Percentiles rank a stretch among this genome's conserved stretches.
Conservation (phyloP, 2,797 vertebrate genomes). For the Salmo trutta region DNA sequence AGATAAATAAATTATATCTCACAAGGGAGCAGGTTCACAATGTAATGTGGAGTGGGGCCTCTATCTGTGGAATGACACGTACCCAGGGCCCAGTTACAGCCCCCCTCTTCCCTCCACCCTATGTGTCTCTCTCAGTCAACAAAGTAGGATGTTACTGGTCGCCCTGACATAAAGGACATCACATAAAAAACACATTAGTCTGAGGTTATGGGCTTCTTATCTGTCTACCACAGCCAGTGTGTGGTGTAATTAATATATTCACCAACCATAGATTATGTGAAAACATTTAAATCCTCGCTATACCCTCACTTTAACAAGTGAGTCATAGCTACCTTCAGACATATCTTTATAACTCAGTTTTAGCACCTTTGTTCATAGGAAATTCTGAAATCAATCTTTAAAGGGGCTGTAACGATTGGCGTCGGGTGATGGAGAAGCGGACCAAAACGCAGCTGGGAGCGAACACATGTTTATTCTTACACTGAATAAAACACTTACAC, state of each 20-base stretch:
- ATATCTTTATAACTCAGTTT: no score
- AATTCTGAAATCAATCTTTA: no score
- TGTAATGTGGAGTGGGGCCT: slow-evolving; percentile 20
- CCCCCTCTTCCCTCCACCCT: background rate
- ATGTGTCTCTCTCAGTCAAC: slow-evolving; percentile 43
- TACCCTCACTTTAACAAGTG: no score
- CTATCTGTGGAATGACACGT: slow-evolving; percentile 6
- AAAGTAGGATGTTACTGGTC: slow-evolving; percentile 53
- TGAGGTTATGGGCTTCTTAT: slow-evolving; percentile 46
- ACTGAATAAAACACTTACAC: no score
- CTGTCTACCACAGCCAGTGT: slow-evolving; percentile 22
- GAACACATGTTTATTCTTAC: no score
- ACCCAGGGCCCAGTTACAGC: slow-evolving; percentile 11
- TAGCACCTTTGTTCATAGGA: no score
- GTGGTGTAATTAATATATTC: slow-evolving; percentile 36
- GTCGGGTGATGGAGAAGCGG: no score
- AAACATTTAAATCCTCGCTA: background rate
- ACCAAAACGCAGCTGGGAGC: no score
- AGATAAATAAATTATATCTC: slow-evolving; percentile 10
- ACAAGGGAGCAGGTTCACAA: background rate
- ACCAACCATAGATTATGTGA: slow-evolving; percentile 14
- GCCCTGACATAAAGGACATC: slow-evolving; percentile 62
- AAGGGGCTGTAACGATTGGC: no score
- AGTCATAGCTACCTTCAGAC: no score
- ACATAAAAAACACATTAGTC: slow-evolving; percentile 61